A percentile compares a stretch with the other conserved stretches of the same genome.
phyloP scores from a whole-genome alignment of 2,797 vertebrate genomes.

The Fratercula arctica region DNA sequence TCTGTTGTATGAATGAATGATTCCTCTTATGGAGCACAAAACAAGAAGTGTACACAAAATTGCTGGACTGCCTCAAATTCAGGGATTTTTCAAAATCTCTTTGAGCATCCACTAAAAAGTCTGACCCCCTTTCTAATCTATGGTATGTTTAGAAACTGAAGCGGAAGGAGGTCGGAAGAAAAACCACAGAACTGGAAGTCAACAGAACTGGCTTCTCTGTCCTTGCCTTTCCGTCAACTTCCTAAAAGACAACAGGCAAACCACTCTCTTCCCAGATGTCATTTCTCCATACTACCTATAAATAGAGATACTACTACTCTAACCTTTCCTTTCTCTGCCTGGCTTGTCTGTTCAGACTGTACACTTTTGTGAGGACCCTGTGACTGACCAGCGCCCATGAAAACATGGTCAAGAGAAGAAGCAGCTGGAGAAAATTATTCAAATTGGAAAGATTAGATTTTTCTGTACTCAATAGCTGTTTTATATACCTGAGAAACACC shows the following conservation, averaged over 20 bases:
- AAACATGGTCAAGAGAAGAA: background rate
- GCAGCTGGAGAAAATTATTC: background rate
- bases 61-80: background rate
- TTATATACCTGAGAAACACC: background rate
- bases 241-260: background rate
- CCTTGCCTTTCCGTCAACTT: background rate
- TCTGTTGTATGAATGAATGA: background rate
- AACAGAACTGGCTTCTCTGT: background rate
- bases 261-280: background rate
- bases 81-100: background rate
- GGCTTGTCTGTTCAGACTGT: background rate
- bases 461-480: background rate
- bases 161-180: background rate
- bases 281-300: background rate
- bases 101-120: background rate
- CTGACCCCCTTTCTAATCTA: background rate
- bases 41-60: background rate
- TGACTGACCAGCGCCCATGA: background rate
- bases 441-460: background rate
- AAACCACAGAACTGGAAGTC: background rate
- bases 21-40: conserved; percentile 14
- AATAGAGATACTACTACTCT: background rate
- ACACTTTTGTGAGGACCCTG: background rate
- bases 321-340: background rate
- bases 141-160: background rate